Conservation (phyloP, 2,113 vertebrate genomes). For the Labrus mixtus region DNA sequence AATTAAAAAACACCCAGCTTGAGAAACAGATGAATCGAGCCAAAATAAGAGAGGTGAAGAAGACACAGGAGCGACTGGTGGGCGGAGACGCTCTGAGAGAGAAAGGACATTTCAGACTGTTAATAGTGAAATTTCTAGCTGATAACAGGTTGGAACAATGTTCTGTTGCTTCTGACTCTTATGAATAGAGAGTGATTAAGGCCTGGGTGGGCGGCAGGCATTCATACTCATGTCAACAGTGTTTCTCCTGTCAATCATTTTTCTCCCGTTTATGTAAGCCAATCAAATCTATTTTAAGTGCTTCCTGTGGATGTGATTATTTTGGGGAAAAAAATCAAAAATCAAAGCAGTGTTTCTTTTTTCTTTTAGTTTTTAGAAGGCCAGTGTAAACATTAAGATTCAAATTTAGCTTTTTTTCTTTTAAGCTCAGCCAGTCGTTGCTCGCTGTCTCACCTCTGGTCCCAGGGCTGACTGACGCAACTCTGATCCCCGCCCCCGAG, state of each 20-base stretch:
- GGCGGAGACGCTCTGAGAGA: conserved; percentile 52
- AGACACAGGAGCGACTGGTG: conserved; percentile 32
- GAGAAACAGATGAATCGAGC: conserved; percentile 56
- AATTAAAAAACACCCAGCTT: conserved; percentile 34
- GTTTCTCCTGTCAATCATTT: conserved; percentile 52
- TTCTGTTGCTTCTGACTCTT: conserved; percentile 41
- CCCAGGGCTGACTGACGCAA: conserved; percentile 71
- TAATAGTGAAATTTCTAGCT: conserved; percentile 32
- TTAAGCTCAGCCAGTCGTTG: conserved; percentile 37
- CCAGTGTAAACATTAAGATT: neutral
- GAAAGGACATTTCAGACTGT: conserved; percentile 29
- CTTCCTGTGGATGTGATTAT: conserved; percentile 21
- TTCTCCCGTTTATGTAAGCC: conserved; percentile 46
- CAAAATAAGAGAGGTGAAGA: conserved; percentile 38
- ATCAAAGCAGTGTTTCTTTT: neutral
- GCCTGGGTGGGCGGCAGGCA: conserved; percentile 34
- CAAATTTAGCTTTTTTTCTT: neutral
- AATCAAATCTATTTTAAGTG: conserved; percentile 53
- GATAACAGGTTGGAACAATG: conserved; percentile 37
- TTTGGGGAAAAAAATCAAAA: neutral
- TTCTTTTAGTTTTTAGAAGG: conserved; percentile 7
- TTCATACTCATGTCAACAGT: conserved; percentile 35
- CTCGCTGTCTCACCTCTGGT: conserved; percentile 81
- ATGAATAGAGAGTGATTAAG: conserved; percentile 56
- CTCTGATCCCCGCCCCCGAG: conserved; percentile 70